Evolutionary conservation across 2,888 invertebrate species (phyloP), one percentile per base, ranked within the genome.

Genomic region (Diachrysia chrysitis): DNA sequence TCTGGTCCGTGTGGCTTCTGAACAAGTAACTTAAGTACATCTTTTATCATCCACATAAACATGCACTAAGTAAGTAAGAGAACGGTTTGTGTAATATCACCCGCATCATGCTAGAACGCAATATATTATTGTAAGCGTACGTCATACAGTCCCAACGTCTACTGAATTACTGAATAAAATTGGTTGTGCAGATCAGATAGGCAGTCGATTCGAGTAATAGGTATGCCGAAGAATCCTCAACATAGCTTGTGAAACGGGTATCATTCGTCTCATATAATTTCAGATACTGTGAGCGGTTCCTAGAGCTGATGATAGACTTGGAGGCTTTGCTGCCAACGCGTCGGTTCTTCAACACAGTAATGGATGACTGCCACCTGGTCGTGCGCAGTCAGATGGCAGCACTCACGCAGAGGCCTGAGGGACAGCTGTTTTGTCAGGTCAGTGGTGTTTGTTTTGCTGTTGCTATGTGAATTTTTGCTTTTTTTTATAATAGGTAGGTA

Each of bases 271-370:
- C 23, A 23, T 46, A 17, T 37, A 46, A 29, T 32, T 65, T 16
- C 71, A 97, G 94, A 81, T 99, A 99, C 90, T 99, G 99, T 91
- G 99, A 99, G 94, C 96, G 99, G 54, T 99, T 99, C 92, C 91
- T 99, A 71, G 99, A 99, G 93, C 95, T 99, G 76, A 96, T 99
- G 92, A 99, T 99, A 66, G 99, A 99, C 91, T 95, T 99, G 81
- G 99, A 99, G 88, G 99, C 99, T 0, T 95, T 99, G 76, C 93
- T 99, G 84, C 99, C 99, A 0, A 99, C 99, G 0, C 96, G 99
- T 46, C 96, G 99, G 58, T 99, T 99, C 93, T 99, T 99, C 93
- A 99, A 99, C 92, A 98, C 98, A 0, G 97, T 99, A 0, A 96
- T 99, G 92, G 99, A 99, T 88, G 99, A 99, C 92, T 97, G 98